Percentiles rank a stretch among this genome's conserved stretches.
Evolutionary conservation across 2,113 vertebrate species (phyloP).

Genomic region (Poeciliopsis occidentalis): DNA sequence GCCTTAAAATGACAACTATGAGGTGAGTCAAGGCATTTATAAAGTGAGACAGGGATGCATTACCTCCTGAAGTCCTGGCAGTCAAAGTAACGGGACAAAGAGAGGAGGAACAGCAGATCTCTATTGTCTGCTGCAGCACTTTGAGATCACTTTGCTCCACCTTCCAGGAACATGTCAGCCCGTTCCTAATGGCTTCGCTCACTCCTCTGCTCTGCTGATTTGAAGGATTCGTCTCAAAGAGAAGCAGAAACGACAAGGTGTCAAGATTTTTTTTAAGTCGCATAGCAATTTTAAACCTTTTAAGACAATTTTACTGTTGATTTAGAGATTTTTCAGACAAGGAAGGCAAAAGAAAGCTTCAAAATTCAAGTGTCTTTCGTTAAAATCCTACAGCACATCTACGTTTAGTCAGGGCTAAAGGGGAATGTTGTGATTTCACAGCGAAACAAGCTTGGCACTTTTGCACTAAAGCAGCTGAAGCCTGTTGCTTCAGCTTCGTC

Average conservation of each 20-base stretch:
- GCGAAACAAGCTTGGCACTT: conserved; percentile 1
- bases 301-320: neutral
- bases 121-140: neutral
- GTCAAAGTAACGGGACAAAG: conserved; percentile 5
- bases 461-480: neutral
- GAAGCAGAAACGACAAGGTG: neutral
- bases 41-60: conserved; percentile 26
- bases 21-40: conserved; percentile 18
- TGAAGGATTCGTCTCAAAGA: neutral
- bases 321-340: neutral
- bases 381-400: conserved; percentile 6
- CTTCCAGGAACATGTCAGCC: neutral
- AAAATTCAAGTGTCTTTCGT: too few species aligned
- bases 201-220: neutral
- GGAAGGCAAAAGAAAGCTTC: neutral
- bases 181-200: neutral
- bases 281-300: neutral
- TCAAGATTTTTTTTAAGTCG: neutral
- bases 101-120: neutral
- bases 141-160: neutral
- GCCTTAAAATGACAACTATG: conserved; percentile 16
- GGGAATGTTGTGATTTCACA: neutral
- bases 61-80: conserved; percentile 8
- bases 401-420: neutral
- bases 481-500: neutral